A percentile compares a stretch with the other conserved stretches of the same genome.
Evolutionary conservation across 1,140 invertebrate genomes (phyloP).

Genomic region (Lepeophtheirus salmonis): DNA sequence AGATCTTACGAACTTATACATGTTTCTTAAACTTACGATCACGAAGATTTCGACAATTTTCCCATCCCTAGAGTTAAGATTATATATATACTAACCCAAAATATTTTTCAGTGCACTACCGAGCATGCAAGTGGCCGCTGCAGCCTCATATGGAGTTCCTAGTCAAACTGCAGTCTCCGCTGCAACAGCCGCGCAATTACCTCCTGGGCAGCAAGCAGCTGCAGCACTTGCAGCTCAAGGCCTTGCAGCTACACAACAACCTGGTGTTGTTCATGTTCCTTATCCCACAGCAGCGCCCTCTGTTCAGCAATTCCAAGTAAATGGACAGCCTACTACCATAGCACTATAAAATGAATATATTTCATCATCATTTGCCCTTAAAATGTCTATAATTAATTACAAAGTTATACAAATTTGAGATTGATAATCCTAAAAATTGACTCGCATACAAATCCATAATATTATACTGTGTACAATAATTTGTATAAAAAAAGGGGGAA

Average conservation of each 20-base stretch:
- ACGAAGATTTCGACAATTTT: no score
- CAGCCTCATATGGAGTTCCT: constrained; percentile 11
- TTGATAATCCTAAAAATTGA: no score
- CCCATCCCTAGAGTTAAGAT: no score
- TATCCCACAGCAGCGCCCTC: constrained; percentile 7
- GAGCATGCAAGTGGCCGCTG: background rate
- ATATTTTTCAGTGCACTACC: background rate
- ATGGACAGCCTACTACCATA: constrained; percentile 19
- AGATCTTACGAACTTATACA: no score
- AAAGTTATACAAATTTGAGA: no score
- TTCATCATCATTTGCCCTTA: no score
- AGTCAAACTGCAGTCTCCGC: background rate
- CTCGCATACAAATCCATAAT: no score
- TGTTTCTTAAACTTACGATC: no score
- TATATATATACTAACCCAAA: no score
- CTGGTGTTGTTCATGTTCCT: background rate
- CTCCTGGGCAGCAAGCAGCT: constrained; percentile 10
- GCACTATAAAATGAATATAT: constrained; percentile 20
- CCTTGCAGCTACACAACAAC: background rate
- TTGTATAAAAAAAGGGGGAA: no score
- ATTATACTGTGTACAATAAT: no score
- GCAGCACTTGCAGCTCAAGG: background rate
- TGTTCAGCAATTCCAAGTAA: constrained; percentile 15
- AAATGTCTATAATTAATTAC: no score
- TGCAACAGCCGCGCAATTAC: constrained; percentile 5